These are phyloP conservation scores for Cepaea hortensis DNA, from an alignment of 2,888 invertebrate species.

Conservation along the genomic window DNA sequence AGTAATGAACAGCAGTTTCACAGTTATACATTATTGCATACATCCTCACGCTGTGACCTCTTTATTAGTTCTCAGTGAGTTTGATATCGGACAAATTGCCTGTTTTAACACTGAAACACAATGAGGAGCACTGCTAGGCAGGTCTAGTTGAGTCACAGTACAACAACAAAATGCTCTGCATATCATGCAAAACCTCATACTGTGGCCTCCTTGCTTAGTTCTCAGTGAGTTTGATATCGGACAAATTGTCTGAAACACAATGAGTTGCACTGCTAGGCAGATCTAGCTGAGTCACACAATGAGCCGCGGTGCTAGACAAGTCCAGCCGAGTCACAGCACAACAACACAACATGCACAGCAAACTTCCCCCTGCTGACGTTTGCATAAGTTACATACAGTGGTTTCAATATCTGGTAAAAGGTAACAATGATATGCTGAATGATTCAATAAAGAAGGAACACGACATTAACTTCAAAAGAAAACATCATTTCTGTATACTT, in stretches of 20 bases:
- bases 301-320: too few relatives aligned
- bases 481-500: neutral
- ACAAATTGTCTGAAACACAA: too few relatives aligned
- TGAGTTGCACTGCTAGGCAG: neutral
- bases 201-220: too few relatives aligned
- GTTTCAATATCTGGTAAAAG: neutral
- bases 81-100: too few relatives aligned
- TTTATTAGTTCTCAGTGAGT: too few relatives aligned
- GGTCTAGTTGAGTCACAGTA: too few relatives aligned
- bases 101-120: too few relatives aligned
- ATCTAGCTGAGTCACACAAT: too few relatives aligned
- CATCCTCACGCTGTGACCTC: too few relatives aligned
- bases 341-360: neutral
- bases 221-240: too few relatives aligned
- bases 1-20: neutral
- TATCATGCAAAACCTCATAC: too few relatives aligned
- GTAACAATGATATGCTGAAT: conserved; percentile 10
- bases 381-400: neutral
- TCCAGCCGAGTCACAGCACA: neutral
- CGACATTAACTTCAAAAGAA: neutral
- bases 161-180: too few relatives aligned
- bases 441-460: neutral
- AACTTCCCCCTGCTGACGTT: neutral
- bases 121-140: neutral
- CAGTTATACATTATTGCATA: neutral